Evolutionary conservation across 2,113 vertebrate genomes (phyloP), one percentile per base, ranked within the genome.

Genomic region (Melanerpes formicivorus): DNA sequence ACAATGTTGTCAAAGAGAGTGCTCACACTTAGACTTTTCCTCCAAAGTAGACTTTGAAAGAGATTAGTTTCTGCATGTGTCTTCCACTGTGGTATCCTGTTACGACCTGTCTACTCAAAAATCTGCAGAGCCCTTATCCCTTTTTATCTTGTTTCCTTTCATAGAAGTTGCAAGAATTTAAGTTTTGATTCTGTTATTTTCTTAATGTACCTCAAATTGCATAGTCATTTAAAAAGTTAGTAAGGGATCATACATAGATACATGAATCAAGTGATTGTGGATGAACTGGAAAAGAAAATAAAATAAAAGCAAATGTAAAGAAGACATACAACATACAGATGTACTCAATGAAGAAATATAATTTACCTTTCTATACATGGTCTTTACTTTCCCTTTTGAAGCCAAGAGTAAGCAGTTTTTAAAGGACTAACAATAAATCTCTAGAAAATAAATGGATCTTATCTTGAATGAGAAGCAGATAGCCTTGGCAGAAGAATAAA

Each of bases 311-410:
- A 50, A 50, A 50, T 23, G 48, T 50, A 52, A 52, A 58, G 54
- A n/a, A 63, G 6, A 3, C 14, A 34, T 23, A 16, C 6, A 52
- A 23, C 4, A 9, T 32, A 59, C 1, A 0, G 27, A 34, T 59
- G 19, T 55, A 29, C 32, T 44, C 14, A 30, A 3, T 34, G 23
- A 26, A 75, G 50, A 70, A 82, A 87, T 8, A 71, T 10, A 29
- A 18, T 19, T 1, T 12, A 12, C 29, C 18, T 89, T 73, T 76
- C n/a, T 80, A 56, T 10, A 26, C 3, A 74, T 52, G 60, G n/a
- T 56, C 86, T 84, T 84, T 2, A 40, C 26, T 66, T 93, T 76
- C 25, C 1, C 6, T 87, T 75, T 82, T 63, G 14, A 11, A 55
- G 9, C 10, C 85, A 88, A 70, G 26, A 16, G 1, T 4, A 54